Percentiles rank a stretch among this genome's conserved stretches.
Conservation (phyloP, 2,888 invertebrate species). For the Catotricha subobsoleta region DNA sequence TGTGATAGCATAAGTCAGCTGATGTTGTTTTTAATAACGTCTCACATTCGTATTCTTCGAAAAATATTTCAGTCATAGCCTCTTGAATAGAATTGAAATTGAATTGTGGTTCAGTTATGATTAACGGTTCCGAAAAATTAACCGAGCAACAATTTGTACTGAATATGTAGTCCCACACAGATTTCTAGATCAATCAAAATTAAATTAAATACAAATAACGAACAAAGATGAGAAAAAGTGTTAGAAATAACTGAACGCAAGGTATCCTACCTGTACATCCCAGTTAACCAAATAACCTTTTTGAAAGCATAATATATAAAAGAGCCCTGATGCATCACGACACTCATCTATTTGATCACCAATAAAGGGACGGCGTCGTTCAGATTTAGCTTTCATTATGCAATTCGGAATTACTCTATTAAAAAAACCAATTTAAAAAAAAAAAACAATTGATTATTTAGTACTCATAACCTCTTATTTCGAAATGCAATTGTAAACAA, state of each 20-base stretch:
- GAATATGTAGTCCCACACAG: conserved; percentile 90
- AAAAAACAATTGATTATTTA: neutral
- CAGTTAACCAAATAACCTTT: conserved; percentile 90
- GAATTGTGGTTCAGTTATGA: conserved; percentile 86
- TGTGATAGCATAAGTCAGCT: conserved; percentile 51
- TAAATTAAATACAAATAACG: conserved; percentile 1
- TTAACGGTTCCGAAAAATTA: conserved; percentile 56
- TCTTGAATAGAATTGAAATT: conserved; percentile 81
- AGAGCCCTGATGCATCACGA: conserved; percentile 85
- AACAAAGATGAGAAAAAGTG: neutral
- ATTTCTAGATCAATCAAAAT: conserved; percentile 43
- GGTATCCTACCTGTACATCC: conserved; percentile 50
- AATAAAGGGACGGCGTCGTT: conserved; percentile 80
- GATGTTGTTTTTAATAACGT: conserved; percentile 64
- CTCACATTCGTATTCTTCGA: conserved; percentile 90
- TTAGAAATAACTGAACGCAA: neutral
- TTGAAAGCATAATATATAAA: conserved; percentile 84
- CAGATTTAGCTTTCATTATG: conserved; percentile 95
- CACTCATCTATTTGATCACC: conserved; percentile 93
- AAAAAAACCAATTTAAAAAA: neutral
- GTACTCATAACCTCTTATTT: conserved; percentile 5
- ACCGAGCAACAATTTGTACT: conserved; percentile 68
- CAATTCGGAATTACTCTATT: conserved; percentile 71
- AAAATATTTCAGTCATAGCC: conserved; percentile 87
- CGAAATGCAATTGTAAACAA: conserved; percentile 8